Evolutionary conservation across 2,888 invertebrate species (phyloP).

Genomic region (Drosophila colorata): DNA sequence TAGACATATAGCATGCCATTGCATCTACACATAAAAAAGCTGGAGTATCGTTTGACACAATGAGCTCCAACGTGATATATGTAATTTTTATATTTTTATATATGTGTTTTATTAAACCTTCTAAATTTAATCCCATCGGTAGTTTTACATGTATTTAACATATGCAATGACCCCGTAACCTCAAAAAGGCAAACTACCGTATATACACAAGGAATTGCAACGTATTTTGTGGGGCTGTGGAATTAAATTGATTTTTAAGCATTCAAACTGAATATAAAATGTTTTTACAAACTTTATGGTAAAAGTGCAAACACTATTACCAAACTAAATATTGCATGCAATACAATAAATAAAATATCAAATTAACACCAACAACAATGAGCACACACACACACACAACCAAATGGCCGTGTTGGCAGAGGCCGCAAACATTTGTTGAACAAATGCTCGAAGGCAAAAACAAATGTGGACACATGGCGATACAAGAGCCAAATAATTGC

Average conservation of each 20-base stretch:
- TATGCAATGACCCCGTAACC: conserved; percentile 20
- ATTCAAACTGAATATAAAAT: conserved; percentile 4
- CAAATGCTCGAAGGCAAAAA: conserved; percentile 72
- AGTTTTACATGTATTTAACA: conserved; percentile 10
- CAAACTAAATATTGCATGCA: conserved; percentile 73
- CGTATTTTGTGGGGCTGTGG: conserved; percentile 12
- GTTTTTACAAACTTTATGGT: conserved; percentile 16
- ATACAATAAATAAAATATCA: conserved; percentile 72
- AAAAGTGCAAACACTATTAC: conserved; percentile 71
- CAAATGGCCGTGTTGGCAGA: conserved; percentile 12
- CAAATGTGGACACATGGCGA: conserved; percentile 64
- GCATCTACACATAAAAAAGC: too few species aligned
- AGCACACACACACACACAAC: conserved; percentile 13
- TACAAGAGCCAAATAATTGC: conserved; percentile 75
- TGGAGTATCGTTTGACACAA: too few species aligned
- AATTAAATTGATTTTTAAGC: conserved; percentile 63
- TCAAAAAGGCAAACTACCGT: conserved; percentile 7
- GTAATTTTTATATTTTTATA: background rate
- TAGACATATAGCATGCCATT: too few species aligned
- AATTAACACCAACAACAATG: conserved; percentile 72
- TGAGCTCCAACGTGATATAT: too few species aligned
- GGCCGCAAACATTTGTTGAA: conserved; percentile 73
- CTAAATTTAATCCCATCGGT: conserved; percentile 1
- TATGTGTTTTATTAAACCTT: background rate
- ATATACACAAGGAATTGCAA: conserved; percentile 1